Base-by-base conservation (phyloP, 2,797 vertebrate species). In the Oophaga sylvatica region DNA sequence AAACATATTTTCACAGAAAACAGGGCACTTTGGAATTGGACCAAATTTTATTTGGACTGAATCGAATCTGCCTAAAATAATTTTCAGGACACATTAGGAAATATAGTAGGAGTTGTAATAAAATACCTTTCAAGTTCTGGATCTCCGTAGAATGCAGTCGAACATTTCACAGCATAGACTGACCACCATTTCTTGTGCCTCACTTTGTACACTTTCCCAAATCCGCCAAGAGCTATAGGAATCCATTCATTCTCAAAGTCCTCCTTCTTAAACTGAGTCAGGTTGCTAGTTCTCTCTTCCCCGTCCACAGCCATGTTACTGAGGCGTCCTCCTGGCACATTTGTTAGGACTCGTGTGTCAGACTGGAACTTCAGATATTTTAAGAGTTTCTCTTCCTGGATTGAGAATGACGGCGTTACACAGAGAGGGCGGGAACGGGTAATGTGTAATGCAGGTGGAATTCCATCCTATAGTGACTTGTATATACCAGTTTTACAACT, bases 191-290 rank as follows among this genome's bases (percentile, higher is more conserved):
- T 86, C 90, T 94, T 96, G 84, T 96, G 94, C 85, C 95, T 96
- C 65, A 95, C 97, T 91, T 94, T 95, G 93, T 96, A 96, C 75
- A 98, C 95, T 0, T 94, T 95, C 59, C 96, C 92, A 10, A 96
- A 96, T 91, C 94, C 95, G 20, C 96, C 93, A 12, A 95, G 95
- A 60, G 94, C 93, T 91, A 97, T 90, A 3, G 92, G 96, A 29
- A 90, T 91, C 96, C 97, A 97, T 83, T 96, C 93, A 0, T 92
- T 92, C 89, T 97, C 96, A 63, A 98, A 98, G 87, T 97, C 96
- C 0, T 95, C 95, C 83, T 90, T 95, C 80, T 80, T 93, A 89
- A 98, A 98, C 90, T 94, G 68, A 9, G 88, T 89, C 9, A 93
- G 75, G 87, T 87, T 90, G 85, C 91, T 84, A 78, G 90, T 85